phyloP scores from a whole-genome alignment of 2,888 invertebrate species.

The Sinodicranocentrus sp. region DNA sequence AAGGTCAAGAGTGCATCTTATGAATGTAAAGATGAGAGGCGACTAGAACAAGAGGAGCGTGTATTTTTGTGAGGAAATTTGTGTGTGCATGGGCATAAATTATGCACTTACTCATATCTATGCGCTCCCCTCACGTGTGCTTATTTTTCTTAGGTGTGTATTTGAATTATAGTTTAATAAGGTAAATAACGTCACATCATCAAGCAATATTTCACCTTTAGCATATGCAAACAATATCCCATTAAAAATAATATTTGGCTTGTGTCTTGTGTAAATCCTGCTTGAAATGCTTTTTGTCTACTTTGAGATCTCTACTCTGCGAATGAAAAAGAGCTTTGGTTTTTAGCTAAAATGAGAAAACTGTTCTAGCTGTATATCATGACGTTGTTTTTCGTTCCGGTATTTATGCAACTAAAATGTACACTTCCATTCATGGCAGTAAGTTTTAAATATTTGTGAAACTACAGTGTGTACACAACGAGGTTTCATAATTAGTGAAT shows the following conservation, averaged over 20 bases:
- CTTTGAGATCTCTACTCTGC: no score
- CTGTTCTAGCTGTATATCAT: no score
- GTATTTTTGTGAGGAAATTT: no score
- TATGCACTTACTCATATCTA: neutral
- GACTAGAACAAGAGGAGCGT: no score
- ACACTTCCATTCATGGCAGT: no score
- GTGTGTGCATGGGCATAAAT: neutral
- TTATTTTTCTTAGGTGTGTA: conserved; percentile 1
- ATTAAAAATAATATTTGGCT: conserved; percentile 26
- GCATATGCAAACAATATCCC: conserved; percentile 24
- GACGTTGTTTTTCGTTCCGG: no score
- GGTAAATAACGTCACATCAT: conserved; percentile 16
- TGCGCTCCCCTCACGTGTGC: neutral
- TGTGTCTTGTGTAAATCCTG: conserved; percentile 24
- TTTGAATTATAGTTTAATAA: neutral
- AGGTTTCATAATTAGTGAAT: no score
- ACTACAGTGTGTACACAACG: neutral
- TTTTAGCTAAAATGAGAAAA: no score
- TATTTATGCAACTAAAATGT: no score
- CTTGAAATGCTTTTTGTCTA: no score
- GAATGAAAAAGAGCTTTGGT: no score
- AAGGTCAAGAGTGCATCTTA: conserved; percentile 17
- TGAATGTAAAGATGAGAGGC: no score
- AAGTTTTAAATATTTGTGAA: conserved; percentile 5
- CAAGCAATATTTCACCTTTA: neutral